Conservation (phyloP, 2,113 vertebrate genomes). For the Ammospiza nelsoni region DNA sequence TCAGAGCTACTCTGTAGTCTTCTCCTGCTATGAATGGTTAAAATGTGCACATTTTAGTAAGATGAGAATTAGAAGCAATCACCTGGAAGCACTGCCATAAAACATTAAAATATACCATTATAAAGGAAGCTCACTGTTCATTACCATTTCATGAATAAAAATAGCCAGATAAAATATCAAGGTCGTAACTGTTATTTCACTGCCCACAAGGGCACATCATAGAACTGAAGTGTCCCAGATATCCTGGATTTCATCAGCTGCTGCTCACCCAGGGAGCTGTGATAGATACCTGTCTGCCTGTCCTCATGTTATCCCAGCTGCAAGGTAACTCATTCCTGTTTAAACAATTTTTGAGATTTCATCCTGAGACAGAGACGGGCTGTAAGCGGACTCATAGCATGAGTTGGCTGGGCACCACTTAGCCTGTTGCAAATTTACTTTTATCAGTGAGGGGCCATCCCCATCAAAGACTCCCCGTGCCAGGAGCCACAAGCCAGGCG, state of each 20-base stretch:
- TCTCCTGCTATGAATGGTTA: neutral
- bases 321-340: neutral
- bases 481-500: fast-evolving
- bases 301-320: neutral
- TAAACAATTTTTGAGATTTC: neutral
- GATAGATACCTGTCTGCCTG: neutral
- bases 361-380: neutral
- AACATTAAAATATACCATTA: neutral
- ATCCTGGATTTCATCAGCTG: neutral
- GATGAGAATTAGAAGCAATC: neutral
- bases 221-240: neutral
- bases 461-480: neutral
- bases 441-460: neutral
- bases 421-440: neutral
- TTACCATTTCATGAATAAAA: constrained; percentile 6
- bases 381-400: neutral
- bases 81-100: neutral
- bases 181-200: neutral
- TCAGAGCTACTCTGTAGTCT: neutral
- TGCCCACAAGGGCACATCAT: neutral
- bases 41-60: neutral
- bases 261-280: neutral
- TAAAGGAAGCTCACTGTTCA: neutral
- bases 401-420: neutral
- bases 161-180: neutral